phyloP scores from a whole-genome alignment of 2,113 vertebrate genomes.

The Notarius lentiginosus region DNA sequence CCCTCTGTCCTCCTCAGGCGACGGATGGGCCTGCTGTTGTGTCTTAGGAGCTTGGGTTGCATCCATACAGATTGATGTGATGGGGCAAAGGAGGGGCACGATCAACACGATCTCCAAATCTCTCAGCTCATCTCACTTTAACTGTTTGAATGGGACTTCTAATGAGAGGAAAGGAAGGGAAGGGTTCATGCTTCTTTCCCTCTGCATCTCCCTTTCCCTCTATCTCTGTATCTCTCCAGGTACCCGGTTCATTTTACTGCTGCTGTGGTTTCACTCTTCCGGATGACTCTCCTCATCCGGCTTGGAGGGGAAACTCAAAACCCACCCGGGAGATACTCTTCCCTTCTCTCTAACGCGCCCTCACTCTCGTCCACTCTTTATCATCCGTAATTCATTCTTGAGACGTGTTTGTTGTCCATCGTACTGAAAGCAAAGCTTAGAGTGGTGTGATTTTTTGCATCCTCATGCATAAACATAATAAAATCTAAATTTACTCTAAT shows the following conservation, averaged over 20 bases:
- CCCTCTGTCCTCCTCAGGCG: constrained; percentile 57
- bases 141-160: constrained; percentile 28
- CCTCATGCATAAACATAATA: constrained; percentile 29
- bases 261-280: constrained; percentile 53
- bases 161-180: neutral
- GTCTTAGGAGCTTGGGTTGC: constrained; percentile 51
- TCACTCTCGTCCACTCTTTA: constrained; percentile 17
- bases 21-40: constrained; percentile 55
- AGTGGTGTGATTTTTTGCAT: constrained; percentile 28
- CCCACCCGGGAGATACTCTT: constrained; percentile 50
- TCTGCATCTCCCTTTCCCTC: constrained; percentile 27
- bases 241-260: constrained; percentile 52
- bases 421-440: neutral
- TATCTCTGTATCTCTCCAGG: constrained; percentile 42
- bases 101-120: constrained; percentile 62
- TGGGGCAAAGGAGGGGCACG: constrained; percentile 38
- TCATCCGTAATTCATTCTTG: constrained; percentile 36
- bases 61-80: constrained; percentile 53
- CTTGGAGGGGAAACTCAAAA: constrained; percentile 52
- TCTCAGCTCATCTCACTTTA: constrained; percentile 62
- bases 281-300: constrained; percentile 45
- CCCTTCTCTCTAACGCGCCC: constrained; percentile 19
- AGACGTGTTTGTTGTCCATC: constrained; percentile 26
- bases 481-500: constrained; percentile 17
- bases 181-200: constrained; percentile 20